Percentiles rank a stretch among this genome's conserved stretches.
These are phyloP conservation scores for Pachypsylla venusta DNA, from an alignment of 1,140 invertebrate species.

Conservation along the genomic window DNA sequence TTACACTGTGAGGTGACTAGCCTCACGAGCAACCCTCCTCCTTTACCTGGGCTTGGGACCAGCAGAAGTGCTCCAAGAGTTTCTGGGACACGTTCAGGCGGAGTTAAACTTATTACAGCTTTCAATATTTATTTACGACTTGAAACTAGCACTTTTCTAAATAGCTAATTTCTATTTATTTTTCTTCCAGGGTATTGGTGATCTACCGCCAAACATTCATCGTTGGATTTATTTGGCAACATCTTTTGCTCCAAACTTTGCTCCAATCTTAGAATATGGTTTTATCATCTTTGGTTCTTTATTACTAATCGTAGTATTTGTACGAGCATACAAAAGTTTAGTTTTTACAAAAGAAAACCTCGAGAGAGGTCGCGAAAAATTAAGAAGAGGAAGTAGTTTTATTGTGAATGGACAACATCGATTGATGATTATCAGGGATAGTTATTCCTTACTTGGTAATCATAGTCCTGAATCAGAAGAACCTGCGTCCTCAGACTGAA, in stretches of 20 bases:
- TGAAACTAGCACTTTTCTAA: too few species aligned
- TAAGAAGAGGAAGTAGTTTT: constrained; percentile 51
- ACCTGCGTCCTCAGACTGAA: constrained; percentile 18
- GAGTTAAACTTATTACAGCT: too few species aligned
- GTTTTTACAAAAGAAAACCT: constrained; percentile 55
- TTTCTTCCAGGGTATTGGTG: constrained; percentile 52
- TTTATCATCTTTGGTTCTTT: constrained; percentile 48
- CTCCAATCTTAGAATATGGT: constrained; percentile 50
- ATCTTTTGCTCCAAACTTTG: constrained; percentile 49
- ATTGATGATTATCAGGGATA: constrained; percentile 41
- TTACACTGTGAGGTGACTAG: too few species aligned
- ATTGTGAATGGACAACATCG: constrained; percentile 51
- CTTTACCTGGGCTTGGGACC: too few species aligned
- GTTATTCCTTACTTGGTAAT: constrained; percentile 36
- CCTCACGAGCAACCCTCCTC: too few species aligned
- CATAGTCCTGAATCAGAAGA: constrained; percentile 23
- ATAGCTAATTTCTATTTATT: too few species aligned
- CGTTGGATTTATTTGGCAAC: constrained; percentile 62
- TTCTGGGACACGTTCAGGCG: too few species aligned
- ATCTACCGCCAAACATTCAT: constrained; percentile 54
- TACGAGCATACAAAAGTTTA: constrained; percentile 55
- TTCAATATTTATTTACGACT: too few species aligned
- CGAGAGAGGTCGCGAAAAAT: constrained; percentile 45
- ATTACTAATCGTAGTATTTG: constrained; percentile 44
- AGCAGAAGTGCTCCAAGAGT: too few species aligned